Percentiles rank a stretch among this genome's conserved stretches.
These are phyloP conservation scores for Calcarius lapponicus DNA, from an alignment of 2,797 vertebrate species.

Conservation along the genomic window DNA sequence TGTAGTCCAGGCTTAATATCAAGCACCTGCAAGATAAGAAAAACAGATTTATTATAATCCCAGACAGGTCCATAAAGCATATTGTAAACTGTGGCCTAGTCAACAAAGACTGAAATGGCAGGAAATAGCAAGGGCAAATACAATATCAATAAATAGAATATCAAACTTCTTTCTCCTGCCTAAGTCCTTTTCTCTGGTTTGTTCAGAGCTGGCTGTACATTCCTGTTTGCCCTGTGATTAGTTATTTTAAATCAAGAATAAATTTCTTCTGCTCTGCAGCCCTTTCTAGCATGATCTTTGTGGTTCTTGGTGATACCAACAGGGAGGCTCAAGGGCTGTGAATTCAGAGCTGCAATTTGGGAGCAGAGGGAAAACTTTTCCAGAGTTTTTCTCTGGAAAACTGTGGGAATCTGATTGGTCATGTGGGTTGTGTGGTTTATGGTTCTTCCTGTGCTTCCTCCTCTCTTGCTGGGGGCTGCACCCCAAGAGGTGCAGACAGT, in stretches of 20 bases:
- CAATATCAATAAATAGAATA: background rate
- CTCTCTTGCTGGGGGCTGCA: background rate
- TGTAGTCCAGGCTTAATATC: background rate
- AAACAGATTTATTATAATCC: background rate
- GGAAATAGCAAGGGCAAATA: background rate
- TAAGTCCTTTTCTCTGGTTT: background rate
- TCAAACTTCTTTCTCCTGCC: background rate
- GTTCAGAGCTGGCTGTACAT: background rate
- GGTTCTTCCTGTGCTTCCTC: background rate
- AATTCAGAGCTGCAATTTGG: background rate
- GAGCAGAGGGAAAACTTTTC: background rate
- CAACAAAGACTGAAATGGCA: background rate
- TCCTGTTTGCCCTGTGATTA: background rate
- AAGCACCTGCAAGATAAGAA: background rate
- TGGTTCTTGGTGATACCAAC: background rate
- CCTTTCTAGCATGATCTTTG: background rate
- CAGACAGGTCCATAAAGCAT: background rate
- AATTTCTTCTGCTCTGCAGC: background rate
- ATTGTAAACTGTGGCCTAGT: background rate
- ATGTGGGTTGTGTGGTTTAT: fast-evolving
- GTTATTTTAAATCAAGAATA: background rate
- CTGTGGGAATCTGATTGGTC: background rate
- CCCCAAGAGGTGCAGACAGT: background rate
- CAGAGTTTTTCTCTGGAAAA: background rate
- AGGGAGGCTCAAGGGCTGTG: background rate